Conservation (phyloP, 2,888 invertebrate genomes). For the Microdon myrmicae region DNA sequence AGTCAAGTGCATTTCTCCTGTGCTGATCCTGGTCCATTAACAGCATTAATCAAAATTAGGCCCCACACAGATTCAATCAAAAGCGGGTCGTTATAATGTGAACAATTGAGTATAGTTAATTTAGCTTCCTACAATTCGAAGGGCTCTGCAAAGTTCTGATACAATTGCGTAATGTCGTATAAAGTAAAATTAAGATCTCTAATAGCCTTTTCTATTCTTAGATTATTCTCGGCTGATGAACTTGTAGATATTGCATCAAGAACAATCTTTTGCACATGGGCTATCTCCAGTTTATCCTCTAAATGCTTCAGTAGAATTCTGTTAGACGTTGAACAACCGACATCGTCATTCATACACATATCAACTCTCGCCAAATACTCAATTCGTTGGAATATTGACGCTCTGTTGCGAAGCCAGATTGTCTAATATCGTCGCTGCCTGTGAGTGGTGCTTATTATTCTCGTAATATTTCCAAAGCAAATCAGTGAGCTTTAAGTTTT, state of each 20-base stretch:
- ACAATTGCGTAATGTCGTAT: slow-evolving; percentile 89
- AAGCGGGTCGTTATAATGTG: slow-evolving; percentile 88
- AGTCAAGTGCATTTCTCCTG: slow-evolving; percentile 75
- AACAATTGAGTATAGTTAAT: slow-evolving; percentile 93
- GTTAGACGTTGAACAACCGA: slow-evolving; percentile 76
- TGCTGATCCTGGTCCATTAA: slow-evolving; percentile 65
- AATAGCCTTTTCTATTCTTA: slow-evolving; percentile 74
- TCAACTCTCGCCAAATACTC: slow-evolving; percentile 93
- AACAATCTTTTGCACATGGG: slow-evolving; percentile 81
- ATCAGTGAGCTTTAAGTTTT: slow-evolving; percentile 75
- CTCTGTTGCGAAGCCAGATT: slow-evolving; percentile 79
- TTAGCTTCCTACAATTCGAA: slow-evolving; percentile 93
- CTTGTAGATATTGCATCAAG: slow-evolving; percentile 72
- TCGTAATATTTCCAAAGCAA: slow-evolving; percentile 97
- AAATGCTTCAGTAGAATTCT: slow-evolving; percentile 86
- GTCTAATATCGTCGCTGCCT: slow-evolving; percentile 90
- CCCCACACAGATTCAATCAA: slow-evolving; percentile 93
- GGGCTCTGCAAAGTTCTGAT: slow-evolving; percentile 91
- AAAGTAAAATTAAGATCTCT: slow-evolving; percentile 82
- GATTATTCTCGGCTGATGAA: slow-evolving; percentile 59
- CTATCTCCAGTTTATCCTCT: slow-evolving; percentile 92
- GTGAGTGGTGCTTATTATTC: slow-evolving; percentile 87
- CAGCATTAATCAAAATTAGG: slow-evolving; percentile 72
- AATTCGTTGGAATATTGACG: slow-evolving; percentile 82
- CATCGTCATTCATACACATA: slow-evolving; percentile 91